Conservation (phyloP, 2,888 invertebrate genomes). For the Erpobdella octoculata region DNA sequence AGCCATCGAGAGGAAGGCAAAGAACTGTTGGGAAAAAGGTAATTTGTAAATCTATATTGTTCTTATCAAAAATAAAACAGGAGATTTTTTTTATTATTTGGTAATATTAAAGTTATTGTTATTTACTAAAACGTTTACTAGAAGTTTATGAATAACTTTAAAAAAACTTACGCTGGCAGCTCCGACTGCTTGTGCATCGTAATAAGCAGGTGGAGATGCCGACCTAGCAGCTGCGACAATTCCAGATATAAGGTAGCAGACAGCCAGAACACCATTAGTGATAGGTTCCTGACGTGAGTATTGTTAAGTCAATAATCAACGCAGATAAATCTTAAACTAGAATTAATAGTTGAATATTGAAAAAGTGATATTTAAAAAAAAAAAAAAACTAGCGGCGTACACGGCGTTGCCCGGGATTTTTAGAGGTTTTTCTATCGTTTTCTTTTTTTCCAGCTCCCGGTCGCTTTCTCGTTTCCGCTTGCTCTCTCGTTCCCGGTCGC, state of each 20-base stretch:
- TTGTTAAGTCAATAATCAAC: background rate
- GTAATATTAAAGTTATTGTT: no score
- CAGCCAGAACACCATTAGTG: background rate
- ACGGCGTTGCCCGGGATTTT: background rate
- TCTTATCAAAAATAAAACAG: no score
- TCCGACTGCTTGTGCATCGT: background rate
- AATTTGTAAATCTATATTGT: no score
- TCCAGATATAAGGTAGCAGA: conserved; percentile 6
- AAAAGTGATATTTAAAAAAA: background rate
- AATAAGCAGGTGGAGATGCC: background rate
- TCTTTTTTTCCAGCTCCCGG: no score
- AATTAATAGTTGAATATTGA: background rate
- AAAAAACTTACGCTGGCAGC: conserved; percentile 5
- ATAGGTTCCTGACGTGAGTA: conserved; percentile 14
- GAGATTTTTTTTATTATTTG: no score
- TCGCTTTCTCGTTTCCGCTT: no score
- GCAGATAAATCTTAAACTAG: no score
- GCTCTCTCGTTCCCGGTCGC: no score
- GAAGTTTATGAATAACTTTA: background rate
- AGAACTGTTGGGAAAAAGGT: conserved; percentile 15
- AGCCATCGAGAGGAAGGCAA: conserved; percentile 7
- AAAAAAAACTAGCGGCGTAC: background rate
- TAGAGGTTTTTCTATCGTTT: no score
- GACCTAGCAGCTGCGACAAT: conserved; percentile 10
- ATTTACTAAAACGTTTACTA: no score